Conservation (phyloP, 2,888 invertebrate genomes). For the Tiphia femorata region DNA sequence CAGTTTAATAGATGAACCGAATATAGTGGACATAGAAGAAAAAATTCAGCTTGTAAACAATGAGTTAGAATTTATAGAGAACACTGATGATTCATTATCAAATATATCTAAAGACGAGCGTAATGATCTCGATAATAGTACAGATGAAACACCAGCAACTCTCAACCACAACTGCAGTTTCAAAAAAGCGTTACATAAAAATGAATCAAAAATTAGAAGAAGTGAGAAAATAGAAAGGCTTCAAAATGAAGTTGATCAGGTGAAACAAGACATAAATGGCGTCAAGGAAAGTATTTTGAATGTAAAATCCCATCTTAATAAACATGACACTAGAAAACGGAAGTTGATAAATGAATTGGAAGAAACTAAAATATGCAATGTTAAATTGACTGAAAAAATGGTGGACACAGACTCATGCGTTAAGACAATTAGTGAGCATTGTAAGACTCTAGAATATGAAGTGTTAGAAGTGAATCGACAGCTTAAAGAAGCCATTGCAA, state of each 20-base stretch:
- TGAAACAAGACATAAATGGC: too few species aligned
- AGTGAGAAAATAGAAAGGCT: constrained; percentile 24
- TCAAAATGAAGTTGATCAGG: constrained; percentile 29
- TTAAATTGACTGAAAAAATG: too few species aligned
- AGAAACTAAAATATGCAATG: constrained; percentile 43
- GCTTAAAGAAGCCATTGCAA: too few species aligned
- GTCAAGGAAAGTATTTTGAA: too few species aligned
- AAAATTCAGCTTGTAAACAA: constrained; percentile 48
- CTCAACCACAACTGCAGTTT: too few species aligned
- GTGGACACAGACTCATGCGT: too few species aligned
- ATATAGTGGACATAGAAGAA: constrained; percentile 55
- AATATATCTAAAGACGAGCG: constrained; percentile 51
- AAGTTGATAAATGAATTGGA: constrained; percentile 40
- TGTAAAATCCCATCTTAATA: constrained; percentile 32
- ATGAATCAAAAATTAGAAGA: neutral
- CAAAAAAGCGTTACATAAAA: constrained; percentile 26
- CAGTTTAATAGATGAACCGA: constrained; percentile 44
- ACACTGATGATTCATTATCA: constrained; percentile 46
- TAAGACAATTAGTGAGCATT: too few species aligned
- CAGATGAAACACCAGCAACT: neutral
- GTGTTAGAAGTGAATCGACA: too few species aligned
- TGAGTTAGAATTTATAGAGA: constrained; percentile 51
- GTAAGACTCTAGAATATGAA: too few species aligned
- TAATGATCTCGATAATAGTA: constrained; percentile 43
- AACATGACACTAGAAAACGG: constrained; percentile 28